Evolutionary conservation across 2,113 vertebrate genomes (phyloP), one percentile per base, ranked within the genome.

Genomic region (Jaculus jaculus): DNA sequence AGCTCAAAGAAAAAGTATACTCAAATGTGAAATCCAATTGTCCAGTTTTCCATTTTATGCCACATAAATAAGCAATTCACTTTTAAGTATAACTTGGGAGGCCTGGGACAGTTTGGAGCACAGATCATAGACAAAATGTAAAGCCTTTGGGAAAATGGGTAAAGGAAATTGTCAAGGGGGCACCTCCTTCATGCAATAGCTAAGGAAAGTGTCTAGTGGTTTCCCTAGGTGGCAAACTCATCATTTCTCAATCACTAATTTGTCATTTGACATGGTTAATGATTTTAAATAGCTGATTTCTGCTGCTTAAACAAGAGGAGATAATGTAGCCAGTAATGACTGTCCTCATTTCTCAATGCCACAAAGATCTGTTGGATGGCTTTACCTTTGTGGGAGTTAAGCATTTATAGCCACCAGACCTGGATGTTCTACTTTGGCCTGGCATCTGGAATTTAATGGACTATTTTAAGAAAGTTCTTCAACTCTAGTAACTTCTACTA

Each of bases 251-350:
- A 92, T 77, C 42, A 65, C 9, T 61, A 78, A 87, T 26, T 77
- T 32, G 42, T 68, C 7, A 3, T 72, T 7, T 32, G 54, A 82
- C 1, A 11, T 12, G 39, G 17, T 32, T 90, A 69, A 68, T 58
- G 34, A 87, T 87, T 91, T 92, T 82, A 37, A 80, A 69, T 71
- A 7, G 30, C 30, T 61, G 34, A 18, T 71, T 92, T 92, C 68
- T 92, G 28, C 85, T 78, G 73, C 74, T 81, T 96, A 93, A 83
- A 65, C 21, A 30, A 87, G 77, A 89, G n/a, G 24, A 82, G 84
- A 86, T 84, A 23, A 78, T 79, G 26, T 58, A 86, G 65, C 16
- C 51, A 32, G 21, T 63, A 69, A 39, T 54, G 47, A 34, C 65
- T 54, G 24, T 42, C 54, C 9, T 84, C 66, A 58, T 68, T 66